phyloP scores from a whole-genome alignment of 2,888 invertebrate species.

The Dicranocentrus wangi region DNA sequence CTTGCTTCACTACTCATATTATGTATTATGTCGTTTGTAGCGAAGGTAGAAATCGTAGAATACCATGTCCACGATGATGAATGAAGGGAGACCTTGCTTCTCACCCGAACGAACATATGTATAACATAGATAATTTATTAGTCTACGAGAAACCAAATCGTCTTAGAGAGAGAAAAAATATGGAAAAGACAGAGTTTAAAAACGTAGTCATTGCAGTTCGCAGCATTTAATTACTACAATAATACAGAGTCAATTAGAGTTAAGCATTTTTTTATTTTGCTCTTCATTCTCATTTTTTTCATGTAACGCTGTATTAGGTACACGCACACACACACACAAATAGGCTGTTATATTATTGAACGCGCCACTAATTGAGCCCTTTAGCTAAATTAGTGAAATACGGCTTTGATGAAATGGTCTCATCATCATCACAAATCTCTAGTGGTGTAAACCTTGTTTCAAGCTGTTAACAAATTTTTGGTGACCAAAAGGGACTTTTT shows the following conservation, averaged over 20 bases:
- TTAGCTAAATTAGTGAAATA: neutral
- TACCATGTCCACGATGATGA: neutral
- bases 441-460: neutral
- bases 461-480: neutral
- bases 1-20: slow-evolving; percentile 2
- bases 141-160: slow-evolving; percentile 7
- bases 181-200: slow-evolving; percentile 7
- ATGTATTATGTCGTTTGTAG: neutral
- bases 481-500: too few relatives aligned
- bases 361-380: slow-evolving; percentile 20
- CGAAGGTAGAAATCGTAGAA: neutral
- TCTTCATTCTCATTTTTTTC: slow-evolving; percentile 15
- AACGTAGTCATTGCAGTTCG: slow-evolving; percentile 14
- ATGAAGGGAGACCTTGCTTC: neutral
- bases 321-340: slow-evolving; percentile 7
- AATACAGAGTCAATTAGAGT: slow-evolving; percentile 4
- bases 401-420: slow-evolving; percentile 7
- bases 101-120: neutral
- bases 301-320: slow-evolving; percentile 18
- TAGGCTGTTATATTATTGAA: slow-evolving; percentile 29
- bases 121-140: neutral
- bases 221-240: slow-evolving; percentile 8
- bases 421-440: neutral
- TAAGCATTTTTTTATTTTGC: slow-evolving; percentile 29
- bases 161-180: neutral